Percentiles rank a stretch among this genome's conserved stretches.
These are phyloP conservation scores for Holothuria glaberrima DNA, from an alignment of 35 echinoderm and acorn worm species.

Conservation along the genomic window DNA sequence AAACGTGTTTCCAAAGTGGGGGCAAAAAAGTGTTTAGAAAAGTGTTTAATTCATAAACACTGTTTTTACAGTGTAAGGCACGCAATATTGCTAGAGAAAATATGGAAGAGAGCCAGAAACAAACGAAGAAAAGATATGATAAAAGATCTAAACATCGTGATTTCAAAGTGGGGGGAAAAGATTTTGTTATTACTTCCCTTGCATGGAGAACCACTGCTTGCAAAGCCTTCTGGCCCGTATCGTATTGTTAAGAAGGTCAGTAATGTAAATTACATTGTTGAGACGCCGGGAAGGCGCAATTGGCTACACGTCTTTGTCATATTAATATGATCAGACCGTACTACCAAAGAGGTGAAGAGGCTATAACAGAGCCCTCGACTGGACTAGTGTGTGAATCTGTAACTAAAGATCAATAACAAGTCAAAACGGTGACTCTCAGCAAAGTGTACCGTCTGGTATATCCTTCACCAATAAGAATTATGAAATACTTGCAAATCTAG, in stretches of 20 bases:
- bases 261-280: conserved; percentile 3
- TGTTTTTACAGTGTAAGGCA: no score
- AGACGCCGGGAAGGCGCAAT: not conserved
- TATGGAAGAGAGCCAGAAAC: not conserved
- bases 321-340: no score
- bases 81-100: not conserved
- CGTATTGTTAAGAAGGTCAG: not conserved
- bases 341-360: no score
- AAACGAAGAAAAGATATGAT: not conserved
- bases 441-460: not conserved
- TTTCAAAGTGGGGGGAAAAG: no score
- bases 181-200: no score
- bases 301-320: not conserved
- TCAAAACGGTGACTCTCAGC: not conserved
- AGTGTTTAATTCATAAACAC: no score
- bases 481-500: not conserved
- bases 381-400: no score
- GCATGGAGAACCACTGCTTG: no score
- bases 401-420: not conserved
- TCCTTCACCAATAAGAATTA: not conserved
- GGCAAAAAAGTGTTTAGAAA: no score
- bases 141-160: no score
- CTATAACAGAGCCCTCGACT: not conserved
- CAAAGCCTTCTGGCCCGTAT: not conserved
- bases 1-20: no score